These are phyloP conservation scores for Phaenicophaeus curvirostris DNA, from an alignment of 2,797 vertebrate genomes.

Conservation along the genomic window DNA sequence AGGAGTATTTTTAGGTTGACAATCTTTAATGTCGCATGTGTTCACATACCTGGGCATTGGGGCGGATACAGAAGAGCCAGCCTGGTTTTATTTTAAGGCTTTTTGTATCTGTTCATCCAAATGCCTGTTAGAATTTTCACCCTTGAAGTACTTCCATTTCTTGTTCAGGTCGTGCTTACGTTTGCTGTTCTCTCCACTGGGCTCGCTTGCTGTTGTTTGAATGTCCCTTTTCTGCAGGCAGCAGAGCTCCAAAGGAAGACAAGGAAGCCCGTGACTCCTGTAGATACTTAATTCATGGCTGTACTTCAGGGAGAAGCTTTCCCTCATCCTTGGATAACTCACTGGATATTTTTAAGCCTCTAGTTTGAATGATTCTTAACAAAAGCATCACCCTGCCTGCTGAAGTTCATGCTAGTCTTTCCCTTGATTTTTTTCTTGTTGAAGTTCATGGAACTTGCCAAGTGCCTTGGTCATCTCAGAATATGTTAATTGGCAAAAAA, in stretches of 20 bases:
- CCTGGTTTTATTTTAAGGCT: neutral
- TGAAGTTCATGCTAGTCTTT: neutral
- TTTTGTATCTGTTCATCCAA: neutral
- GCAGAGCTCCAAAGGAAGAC: neutral
- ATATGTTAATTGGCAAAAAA: neutral
- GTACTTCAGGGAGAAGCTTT: neutral
- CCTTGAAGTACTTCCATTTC: neutral
- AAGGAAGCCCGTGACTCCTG: neutral
- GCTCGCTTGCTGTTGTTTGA: neutral
- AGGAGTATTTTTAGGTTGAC: constrained; percentile 3
- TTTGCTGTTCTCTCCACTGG: neutral
- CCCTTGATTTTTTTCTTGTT: neutral
- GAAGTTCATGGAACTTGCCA: neutral
- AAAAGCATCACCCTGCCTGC: neutral
- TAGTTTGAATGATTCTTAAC: neutral
- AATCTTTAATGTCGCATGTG: neutral
- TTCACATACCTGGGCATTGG: constrained; percentile 15
- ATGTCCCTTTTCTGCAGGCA: neutral
- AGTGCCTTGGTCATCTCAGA: neutral
- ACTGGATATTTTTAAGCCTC: neutral
- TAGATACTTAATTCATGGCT: neutral
- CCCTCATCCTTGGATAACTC: neutral
- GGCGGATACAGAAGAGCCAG: neutral
- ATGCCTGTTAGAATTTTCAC: neutral
- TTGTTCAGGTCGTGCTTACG: neutral